Base-by-base conservation (phyloP, 2,113 vertebrate species). In the Empidonax traillii region DNA sequence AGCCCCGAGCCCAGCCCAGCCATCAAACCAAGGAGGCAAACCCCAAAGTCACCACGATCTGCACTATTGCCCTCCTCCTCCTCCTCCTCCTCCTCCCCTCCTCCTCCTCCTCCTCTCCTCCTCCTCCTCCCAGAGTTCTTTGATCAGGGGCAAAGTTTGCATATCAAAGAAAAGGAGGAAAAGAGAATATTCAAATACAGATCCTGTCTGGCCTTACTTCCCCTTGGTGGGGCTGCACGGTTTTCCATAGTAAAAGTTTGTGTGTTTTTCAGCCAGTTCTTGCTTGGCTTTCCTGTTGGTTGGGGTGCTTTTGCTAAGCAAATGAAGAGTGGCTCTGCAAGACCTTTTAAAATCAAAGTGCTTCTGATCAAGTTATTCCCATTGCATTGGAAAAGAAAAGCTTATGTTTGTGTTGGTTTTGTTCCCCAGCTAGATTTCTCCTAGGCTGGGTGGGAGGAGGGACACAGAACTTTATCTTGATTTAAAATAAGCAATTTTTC, bases 151-250 rank as follows among this genome's bases (percentile, higher is more conserved):
- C 46, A 33, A 56, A 56, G 84, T 78, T 83, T 93, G 75, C 84
- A 88, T 62, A 69, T 91, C 93, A 94, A 94, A 94, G 87, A 52
- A 61, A 33, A 78, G 61, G 16, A 82, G 93, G 87, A 52, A 78
- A 88, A 47, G 87, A 20, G 85, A 62, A 91, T 77, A 78, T 82
- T 88, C 61, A 78, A n/a, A 81, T 25, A 20, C 58, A 0, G 3
- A 47, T 59, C 18, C 20, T 59, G 74, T 72, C 65, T 68, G 85
- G 52, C 75, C 44, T 53, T 24, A 15, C 61, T 81, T 87, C n/a
- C 75, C 88, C 65, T 68, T 19, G 75, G 39, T 47, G 15, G 55
- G 59, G 53, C 65, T 68, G 39, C 23, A 28, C 22, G 17, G 43
- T 52, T 91, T 72, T 41, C 53, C 84, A 63, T 62, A 5, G 2